Evolutionary conservation across 1,140 invertebrate species (phyloP).

Genomic region (Lutraria rhynchaena): DNA sequence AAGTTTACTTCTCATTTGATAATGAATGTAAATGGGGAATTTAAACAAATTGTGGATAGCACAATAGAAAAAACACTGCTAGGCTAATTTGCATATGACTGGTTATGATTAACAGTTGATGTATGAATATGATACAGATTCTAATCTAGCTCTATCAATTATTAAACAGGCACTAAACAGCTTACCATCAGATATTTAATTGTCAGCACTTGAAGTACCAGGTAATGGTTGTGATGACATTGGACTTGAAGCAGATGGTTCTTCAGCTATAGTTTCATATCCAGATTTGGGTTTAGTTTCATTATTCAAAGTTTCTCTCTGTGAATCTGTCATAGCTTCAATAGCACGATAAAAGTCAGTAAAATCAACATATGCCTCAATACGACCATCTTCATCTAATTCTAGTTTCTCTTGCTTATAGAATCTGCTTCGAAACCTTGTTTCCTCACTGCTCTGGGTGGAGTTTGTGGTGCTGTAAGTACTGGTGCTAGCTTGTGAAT

Average conservation of each 20-base stretch:
- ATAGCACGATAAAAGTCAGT: constrained; percentile 90
- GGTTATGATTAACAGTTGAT: too few species aligned
- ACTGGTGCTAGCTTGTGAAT: constrained; percentile 69
- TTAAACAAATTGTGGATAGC: too few species aligned
- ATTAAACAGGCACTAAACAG: too few species aligned
- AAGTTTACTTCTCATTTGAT: too few species aligned
- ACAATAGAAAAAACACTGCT: too few species aligned
- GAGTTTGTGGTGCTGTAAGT: constrained; percentile 73
- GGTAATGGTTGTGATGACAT: neutral
- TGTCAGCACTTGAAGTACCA: neutral
- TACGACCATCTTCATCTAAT: constrained; percentile 85
- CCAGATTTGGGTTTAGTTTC: constrained; percentile 76
- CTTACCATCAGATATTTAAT: too few species aligned
- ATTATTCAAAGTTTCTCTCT: constrained; percentile 73
- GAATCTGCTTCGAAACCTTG: constrained; percentile 68
- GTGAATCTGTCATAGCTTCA: constrained; percentile 83
- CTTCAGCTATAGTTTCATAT: constrained; percentile 80
- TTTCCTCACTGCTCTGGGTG: constrained; percentile 76
- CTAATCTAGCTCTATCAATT: too few species aligned
- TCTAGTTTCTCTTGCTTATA: constrained; percentile 78
- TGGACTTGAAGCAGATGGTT: constrained; percentile 54
- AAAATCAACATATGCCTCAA: constrained; percentile 94
- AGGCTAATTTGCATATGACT: too few species aligned
- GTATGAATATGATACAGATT: too few species aligned
- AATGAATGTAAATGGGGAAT: too few species aligned